Evolutionary conservation across 2,888 invertebrate genomes (phyloP).

Genomic region (Mythimna pallens): DNA sequence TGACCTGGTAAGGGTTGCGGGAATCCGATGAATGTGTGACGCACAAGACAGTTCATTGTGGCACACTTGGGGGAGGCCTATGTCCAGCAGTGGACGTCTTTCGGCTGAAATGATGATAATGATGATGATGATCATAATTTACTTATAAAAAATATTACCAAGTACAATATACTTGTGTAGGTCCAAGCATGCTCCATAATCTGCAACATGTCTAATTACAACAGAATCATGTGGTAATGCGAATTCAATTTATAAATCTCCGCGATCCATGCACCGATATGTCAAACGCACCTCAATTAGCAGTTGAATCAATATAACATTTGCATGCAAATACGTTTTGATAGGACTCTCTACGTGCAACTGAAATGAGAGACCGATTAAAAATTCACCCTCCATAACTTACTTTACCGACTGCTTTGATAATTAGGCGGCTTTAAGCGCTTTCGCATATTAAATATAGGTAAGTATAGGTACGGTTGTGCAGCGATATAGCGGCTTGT

Average conservation of each 20-base stretch:
- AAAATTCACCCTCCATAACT: constrained; percentile 76
- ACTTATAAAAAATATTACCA: no score
- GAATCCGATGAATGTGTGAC: no score
- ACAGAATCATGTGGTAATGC: constrained; percentile 16
- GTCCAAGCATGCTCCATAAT: not conserved
- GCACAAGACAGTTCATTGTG: no score
- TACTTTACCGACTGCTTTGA: constrained; percentile 73
- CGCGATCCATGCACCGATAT: constrained; percentile 38
- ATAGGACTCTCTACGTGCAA: constrained; percentile 65
- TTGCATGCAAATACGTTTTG: constrained; percentile 70
- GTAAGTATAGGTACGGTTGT: constrained; percentile 37
- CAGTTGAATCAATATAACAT: constrained; percentile 68
- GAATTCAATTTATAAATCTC: constrained; percentile 39
- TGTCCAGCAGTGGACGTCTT: no score
- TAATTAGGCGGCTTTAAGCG: constrained; percentile 73
- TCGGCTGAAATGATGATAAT: no score
- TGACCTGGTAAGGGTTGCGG: no score
- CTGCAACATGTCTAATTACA: not conserved
- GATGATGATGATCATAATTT: no score
- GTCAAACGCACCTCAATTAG: constrained; percentile 62
- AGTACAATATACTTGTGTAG: no score
- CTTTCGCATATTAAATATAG: constrained; percentile 65
- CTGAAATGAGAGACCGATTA: constrained; percentile 71
- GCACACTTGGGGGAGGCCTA: no score
- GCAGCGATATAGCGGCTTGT: constrained; percentile 39